Conservation (phyloP, 2,888 invertebrate genomes). For the Lypha dubia region DNA sequence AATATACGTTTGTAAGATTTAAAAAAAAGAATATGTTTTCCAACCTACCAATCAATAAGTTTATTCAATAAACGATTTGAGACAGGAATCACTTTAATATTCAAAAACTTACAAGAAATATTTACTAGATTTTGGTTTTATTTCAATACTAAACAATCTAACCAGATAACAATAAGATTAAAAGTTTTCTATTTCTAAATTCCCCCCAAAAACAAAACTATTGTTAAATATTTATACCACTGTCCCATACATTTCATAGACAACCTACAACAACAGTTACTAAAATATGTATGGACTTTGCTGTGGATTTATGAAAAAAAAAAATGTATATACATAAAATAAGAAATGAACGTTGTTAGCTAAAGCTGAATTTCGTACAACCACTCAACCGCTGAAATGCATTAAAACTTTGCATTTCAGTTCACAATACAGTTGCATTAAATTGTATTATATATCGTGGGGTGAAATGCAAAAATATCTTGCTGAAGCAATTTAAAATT, state of each 20-base stretch:
- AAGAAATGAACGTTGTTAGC: conserved; percentile 54
- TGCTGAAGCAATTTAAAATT: neutral
- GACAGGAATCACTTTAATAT: neutral
- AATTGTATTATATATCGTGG: conserved; percentile 12
- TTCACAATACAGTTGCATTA: conserved; percentile 58
- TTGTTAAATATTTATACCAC: conserved; percentile 22
- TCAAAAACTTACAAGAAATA: neutral
- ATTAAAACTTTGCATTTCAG: conserved; percentile 70
- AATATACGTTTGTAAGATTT: too few species aligned
- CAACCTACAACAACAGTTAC: conserved; percentile 10
- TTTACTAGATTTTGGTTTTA: neutral
- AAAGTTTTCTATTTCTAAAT: conserved; percentile 7
- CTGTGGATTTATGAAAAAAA: conserved; percentile 49
- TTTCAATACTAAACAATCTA: neutral
- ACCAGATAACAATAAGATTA: neutral
- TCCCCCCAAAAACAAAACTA: neutral
- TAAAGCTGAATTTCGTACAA: conserved; percentile 57
- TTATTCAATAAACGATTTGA: neutral
- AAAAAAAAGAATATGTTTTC: neutral
- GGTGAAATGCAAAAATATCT: neutral
- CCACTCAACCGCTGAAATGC: conserved; percentile 68
- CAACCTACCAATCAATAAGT: neutral
- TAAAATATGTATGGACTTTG: conserved; percentile 40
- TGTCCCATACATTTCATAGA: conserved; percentile 24
- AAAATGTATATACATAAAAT: neutral